Conservation (phyloP, 2,797 vertebrate species). For the Melopsittacus undulatus region DNA sequence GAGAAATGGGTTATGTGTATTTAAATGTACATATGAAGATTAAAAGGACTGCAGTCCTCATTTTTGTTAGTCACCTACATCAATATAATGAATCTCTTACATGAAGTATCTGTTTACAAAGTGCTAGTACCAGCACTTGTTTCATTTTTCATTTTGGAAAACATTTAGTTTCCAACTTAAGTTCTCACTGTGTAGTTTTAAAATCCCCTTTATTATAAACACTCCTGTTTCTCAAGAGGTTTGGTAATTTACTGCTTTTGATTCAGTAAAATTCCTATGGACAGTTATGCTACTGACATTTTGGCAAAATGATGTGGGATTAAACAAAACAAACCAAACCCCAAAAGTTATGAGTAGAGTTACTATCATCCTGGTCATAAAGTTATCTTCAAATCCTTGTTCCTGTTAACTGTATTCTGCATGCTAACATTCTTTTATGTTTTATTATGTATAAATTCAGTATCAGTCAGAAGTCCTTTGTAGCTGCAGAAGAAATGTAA, state of each 20-base stretch:
- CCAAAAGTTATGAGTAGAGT: neutral
- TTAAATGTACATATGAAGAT: slow-evolving; percentile 46
- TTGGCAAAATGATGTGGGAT: neutral
- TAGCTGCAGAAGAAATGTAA: neutral
- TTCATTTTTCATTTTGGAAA: slow-evolving; percentile 49
- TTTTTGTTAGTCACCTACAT: neutral
- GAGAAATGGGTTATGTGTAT: slow-evolving; percentile 16
- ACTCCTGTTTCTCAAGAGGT: neutral
- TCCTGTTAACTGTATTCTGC: neutral
- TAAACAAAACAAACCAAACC: neutral
- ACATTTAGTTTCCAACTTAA: slow-evolving; percentile 29
- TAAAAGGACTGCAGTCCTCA: slow-evolving; percentile 23
- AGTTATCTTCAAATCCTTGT: neutral
- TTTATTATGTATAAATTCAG: neutral
- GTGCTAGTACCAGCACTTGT: neutral
- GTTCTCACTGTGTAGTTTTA: slow-evolving; percentile 40
- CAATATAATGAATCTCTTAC: slow-evolving; percentile 3
- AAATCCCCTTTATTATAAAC: slow-evolving; percentile 17
- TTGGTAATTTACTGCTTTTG: slow-evolving; percentile 32
- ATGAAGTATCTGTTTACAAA: neutral
- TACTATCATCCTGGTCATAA: neutral
- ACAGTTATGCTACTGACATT: neutral
- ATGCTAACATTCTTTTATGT: neutral
- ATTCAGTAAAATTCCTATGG: neutral
- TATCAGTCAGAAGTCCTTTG: neutral